Conservation (phyloP, 2,113 vertebrate genomes). For the Garra rufa region DNA sequence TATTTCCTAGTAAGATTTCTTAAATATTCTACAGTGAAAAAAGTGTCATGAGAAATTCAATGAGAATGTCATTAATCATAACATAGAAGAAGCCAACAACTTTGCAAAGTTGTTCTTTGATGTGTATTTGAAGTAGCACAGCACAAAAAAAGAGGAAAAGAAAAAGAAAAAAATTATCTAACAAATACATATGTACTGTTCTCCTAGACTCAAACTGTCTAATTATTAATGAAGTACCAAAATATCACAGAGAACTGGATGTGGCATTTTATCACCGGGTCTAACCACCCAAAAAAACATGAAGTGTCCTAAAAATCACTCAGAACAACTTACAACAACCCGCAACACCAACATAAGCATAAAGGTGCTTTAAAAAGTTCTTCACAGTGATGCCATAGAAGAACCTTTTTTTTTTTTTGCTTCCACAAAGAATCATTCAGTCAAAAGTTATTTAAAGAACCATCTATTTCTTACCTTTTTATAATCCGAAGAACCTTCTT, state of each 20-base stretch:
- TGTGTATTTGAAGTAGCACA: no score
- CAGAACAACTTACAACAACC: background rate
- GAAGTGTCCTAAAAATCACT: background rate
- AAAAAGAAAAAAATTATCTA: background rate
- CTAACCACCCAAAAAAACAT: background rate
- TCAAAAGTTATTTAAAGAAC: no score
- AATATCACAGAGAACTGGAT: background rate
- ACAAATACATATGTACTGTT: background rate
- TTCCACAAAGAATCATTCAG: no score
- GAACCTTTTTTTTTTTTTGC: no score
- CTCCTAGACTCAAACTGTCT: background rate
- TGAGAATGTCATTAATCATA: background rate
- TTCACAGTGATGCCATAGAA: background rate
- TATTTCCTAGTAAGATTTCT: no score
- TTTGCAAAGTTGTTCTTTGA: conserved; percentile 1
- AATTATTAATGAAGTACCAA: background rate
- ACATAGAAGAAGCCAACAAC: background rate
- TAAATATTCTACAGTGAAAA: no score
- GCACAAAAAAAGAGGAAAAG: background rate
- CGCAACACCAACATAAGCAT: no score
- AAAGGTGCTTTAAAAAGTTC: no score
- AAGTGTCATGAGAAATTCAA: background rate
- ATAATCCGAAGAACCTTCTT: no score
- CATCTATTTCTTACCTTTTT: no score
- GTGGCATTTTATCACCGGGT: background rate